A percentile compares a stretch with the other conserved stretches of the same genome.
Conservation (phyloP, 2,797 vertebrate genomes). For the Propithecus deckenii region DNA sequence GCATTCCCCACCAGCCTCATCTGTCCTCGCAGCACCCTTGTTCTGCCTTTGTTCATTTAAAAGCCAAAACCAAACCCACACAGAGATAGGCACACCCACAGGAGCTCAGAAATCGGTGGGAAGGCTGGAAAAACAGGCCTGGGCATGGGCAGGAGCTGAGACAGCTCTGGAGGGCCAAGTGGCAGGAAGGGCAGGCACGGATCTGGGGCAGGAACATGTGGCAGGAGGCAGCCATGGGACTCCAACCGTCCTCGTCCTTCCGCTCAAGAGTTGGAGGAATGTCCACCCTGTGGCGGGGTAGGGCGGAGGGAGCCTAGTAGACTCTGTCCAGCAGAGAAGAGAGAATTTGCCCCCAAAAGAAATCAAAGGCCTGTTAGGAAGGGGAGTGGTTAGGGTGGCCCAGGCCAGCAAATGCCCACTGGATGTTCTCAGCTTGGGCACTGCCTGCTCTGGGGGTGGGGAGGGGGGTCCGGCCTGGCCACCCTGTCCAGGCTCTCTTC, state of each 20-base stretch:
- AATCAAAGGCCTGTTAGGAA: not conserved
- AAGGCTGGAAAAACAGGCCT: not conserved
- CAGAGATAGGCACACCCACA: not conserved
- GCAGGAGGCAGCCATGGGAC: fast-evolving
- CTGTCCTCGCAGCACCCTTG: not conserved
- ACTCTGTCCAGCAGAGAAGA: not conserved
- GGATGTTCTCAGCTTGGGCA: fast-evolving
- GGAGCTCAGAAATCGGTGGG: not conserved
- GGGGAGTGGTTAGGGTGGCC: not conserved
- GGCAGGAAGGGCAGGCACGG: not conserved
- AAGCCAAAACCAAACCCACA: slow-evolving; percentile 19
- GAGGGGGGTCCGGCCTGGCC: not conserved
- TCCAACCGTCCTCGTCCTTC: fast-evolving
- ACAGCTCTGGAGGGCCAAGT: not conserved
- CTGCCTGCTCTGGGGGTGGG: not conserved
- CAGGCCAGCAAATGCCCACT: not conserved
- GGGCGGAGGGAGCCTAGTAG: not conserved
- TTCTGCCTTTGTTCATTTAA: slow-evolving; percentile 54
- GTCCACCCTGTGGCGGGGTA: not conserved
- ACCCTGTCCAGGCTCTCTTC: not conserved
- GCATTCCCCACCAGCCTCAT: fast-evolving
- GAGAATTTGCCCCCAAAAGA: not conserved
- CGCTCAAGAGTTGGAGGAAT: not conserved
- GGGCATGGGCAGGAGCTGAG: not conserved
- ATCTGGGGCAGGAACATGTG: not conserved